A percentile compares a stretch with the other conserved stretches of the same genome.
These are phyloP conservation scores for Syngnathoides biaculeatus DNA, from an alignment of 2,113 vertebrate genomes.

Conservation along the genomic window DNA sequence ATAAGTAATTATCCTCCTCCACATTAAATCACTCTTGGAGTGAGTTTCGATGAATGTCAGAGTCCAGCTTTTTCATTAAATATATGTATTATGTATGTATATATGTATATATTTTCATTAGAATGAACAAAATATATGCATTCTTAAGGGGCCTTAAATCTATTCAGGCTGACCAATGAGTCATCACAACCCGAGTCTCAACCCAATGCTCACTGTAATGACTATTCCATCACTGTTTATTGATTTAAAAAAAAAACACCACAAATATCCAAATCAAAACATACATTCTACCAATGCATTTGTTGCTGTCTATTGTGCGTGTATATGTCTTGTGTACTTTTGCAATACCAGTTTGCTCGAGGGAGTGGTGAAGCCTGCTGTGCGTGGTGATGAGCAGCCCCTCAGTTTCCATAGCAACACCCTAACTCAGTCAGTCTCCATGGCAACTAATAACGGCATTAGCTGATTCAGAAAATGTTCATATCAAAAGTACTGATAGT, in stretches of 20 bases:
- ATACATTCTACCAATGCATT: slow-evolving; percentile 9
- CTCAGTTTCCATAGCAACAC: slow-evolving; percentile 70
- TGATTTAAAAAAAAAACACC: background rate
- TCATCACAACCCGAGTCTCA: background rate
- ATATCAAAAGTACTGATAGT: slow-evolving; percentile 23
- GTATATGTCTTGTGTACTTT: slow-evolving; percentile 20
- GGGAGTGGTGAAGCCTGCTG: slow-evolving; percentile 44
- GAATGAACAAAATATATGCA: background rate
- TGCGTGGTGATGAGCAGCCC: slow-evolving; percentile 57
- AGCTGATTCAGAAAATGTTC: slow-evolving; percentile 60
- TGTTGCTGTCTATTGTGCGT: background rate
- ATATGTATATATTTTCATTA: background rate
- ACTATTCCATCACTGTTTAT: background rate
- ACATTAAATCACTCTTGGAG: background rate
- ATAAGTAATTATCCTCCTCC: background rate
- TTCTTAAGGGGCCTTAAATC: slow-evolving; percentile 1
- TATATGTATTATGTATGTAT: background rate
- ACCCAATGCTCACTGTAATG: slow-evolving; percentile 3
- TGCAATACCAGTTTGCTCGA: slow-evolving; percentile 23
- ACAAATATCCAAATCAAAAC: background rate
- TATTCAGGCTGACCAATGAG: slow-evolving; percentile 9
- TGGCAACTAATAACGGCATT: slow-evolving; percentile 67
- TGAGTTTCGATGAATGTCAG: background rate
- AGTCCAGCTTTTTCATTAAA: background rate
- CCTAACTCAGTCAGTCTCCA: slow-evolving; percentile 69